Conservation (phyloP, 2,113 vertebrate species). For the Hystrix cristata region DNA sequence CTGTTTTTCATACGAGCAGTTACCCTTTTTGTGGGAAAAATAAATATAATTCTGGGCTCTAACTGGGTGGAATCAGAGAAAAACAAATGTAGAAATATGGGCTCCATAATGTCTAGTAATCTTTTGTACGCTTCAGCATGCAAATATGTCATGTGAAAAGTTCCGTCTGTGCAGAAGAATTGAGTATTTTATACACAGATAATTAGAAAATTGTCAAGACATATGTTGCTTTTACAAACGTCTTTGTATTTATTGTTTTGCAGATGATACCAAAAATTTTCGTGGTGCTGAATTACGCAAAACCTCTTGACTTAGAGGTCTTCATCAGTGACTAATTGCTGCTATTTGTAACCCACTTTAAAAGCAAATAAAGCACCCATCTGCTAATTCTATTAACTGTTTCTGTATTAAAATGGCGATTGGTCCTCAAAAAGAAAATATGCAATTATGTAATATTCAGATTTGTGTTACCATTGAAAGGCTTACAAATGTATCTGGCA, state of each 20-base stretch:
- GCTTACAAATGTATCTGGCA: conserved; percentile 67
- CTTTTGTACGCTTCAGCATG: conserved; percentile 56
- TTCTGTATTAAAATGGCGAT: conserved; percentile 74
- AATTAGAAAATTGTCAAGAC: conserved; percentile 78
- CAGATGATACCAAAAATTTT: conserved; percentile 78
- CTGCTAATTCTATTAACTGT: conserved; percentile 77
- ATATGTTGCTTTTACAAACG: conserved; percentile 70
- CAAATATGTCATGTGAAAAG: conserved; percentile 69
- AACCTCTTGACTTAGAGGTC: conserved; percentile 65
- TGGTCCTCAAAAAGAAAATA: conserved; percentile 74
- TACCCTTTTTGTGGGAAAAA: conserved; percentile 62
- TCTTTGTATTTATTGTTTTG: conserved; percentile 78
- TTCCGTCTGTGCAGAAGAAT: conserved; percentile 61
- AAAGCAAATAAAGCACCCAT: conserved; percentile 79
- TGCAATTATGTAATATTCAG: conserved; percentile 81
- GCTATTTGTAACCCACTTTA: conserved; percentile 79
- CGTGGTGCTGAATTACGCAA: conserved; percentile 66
- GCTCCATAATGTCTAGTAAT: conserved; percentile 72
- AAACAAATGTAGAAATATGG: conserved; percentile 65
- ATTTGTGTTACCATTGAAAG: conserved; percentile 71
- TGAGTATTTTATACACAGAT: conserved; percentile 66
- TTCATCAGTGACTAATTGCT: conserved; percentile 82
- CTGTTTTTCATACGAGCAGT: conserved; percentile 29
- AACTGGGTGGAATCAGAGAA: conserved; percentile 40
- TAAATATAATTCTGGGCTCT: conserved; percentile 41